Evolutionary conservation across 2,113 vertebrate species (phyloP).

Genomic region (Murina feae): DNA sequence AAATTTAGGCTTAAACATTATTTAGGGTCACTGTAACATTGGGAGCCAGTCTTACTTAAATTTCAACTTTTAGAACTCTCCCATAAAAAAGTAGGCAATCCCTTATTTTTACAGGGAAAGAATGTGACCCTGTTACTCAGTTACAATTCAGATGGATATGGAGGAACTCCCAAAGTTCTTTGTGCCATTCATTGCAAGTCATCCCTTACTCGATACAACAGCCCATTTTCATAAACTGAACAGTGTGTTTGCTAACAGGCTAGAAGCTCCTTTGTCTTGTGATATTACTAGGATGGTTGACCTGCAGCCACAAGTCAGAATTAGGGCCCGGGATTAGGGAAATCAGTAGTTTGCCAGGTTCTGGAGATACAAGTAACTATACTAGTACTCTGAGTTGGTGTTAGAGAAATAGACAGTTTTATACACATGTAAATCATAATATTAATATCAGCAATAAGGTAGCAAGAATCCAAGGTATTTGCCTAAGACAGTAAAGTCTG

Average conservation of each 20-base stretch:
- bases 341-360: neutral
- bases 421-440: neutral
- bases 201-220: neutral
- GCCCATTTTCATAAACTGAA: constrained; percentile 15
- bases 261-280: neutral
- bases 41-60: constrained; percentile 52
- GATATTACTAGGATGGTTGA: neutral
- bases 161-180: neutral
- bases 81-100: neutral
- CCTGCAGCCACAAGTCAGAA: neutral
- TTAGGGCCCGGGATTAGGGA: neutral
- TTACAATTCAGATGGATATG: constrained; percentile 11
- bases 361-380: neutral
- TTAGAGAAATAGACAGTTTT: neutral
- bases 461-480: neutral
- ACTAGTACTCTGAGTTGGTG: neutral
- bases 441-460: neutral
- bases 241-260: neutral
- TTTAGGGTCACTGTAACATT: constrained; percentile 55
- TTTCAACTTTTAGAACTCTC: constrained; percentile 39
- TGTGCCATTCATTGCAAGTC: neutral
- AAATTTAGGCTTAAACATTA: constrained; percentile 58
- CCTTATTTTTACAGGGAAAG: constrained; percentile 31
- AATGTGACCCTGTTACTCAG: neutral
- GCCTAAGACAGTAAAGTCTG: neutral